Evolutionary conservation across 1,140 invertebrate genomes (phyloP).

Genomic region (Trichonephila clavata): DNA sequence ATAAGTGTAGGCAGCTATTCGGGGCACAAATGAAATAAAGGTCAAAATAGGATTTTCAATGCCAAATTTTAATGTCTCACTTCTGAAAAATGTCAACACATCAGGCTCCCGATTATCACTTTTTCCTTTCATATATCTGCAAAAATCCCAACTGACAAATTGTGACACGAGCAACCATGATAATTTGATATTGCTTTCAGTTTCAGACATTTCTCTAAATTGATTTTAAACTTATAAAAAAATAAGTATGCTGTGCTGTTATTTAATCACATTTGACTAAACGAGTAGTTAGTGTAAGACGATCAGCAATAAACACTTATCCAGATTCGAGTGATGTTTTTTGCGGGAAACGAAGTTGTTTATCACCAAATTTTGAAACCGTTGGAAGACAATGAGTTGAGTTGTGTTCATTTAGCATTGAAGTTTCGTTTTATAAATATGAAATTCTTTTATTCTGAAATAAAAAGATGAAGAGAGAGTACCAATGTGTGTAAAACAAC

Average conservation of each 20-base stretch:
- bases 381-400: background rate
- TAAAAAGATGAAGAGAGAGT: too few species aligned
- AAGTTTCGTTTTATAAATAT: background rate
- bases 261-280: too few species aligned
- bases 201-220: background rate
- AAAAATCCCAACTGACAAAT: conserved; percentile 69
- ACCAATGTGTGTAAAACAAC: too few species aligned
- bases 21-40: too few species aligned
- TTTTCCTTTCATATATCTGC: conserved; percentile 54
- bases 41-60: too few species aligned
- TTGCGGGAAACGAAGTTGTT: too few species aligned
- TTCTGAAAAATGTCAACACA: conserved; percentile 63
- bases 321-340: too few species aligned
- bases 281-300: too few species aligned
- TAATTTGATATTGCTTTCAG: conserved; percentile 35
- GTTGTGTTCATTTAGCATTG: background rate
- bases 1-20: too few species aligned
- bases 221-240: background rate
- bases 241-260: background rate
- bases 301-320: too few species aligned
- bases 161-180: conserved; percentile 53
- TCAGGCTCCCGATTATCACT: conserved; percentile 32
- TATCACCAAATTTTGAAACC: too few species aligned
- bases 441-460: too few species aligned
- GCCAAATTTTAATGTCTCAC: background rate